Base-by-base conservation (phyloP, 2,888 invertebrate genomes). In the Erebia aethiops region DNA sequence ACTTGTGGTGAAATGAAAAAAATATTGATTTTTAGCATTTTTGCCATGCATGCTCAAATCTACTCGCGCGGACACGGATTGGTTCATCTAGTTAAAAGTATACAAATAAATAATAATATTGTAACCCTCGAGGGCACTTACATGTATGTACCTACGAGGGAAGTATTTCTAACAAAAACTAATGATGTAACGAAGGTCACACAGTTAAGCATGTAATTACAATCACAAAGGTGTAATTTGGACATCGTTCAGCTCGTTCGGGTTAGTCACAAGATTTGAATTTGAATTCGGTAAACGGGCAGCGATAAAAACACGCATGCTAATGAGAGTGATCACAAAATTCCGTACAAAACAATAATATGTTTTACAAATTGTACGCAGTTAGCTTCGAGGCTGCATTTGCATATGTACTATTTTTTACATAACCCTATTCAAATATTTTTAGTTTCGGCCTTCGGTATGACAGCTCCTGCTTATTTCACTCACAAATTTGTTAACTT, bases 101-200 rank as follows among this genome's bases (percentile, higher is more conserved):
- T 35, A 7, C 35, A 35, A 7, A 35, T 35, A 35, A 35, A 35
- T 21, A 18, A 18, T 18, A 0, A 3, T 57, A 13, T 60, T 16
- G 5, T 18, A 61, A 46, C 49, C 14, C 49, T 9, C 49, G 18
- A 11, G 9, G 13, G 21, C 21, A 18, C 46, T 46, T 49, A 84
- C 87, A 85, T 82, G 78, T 83, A 85, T 84, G 79, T 80, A 80
- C n/a, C n/a, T n/a, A 83, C 82, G 80, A 84, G 83, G 82, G 82
- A 76, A 72, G 71, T 77, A 78, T 77, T 79, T 79, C 71, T 78
- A 77, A 70, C 70, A 70, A 77, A 76, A 77, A 77, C 74, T 77
- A 79, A 83, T 82, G 81, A 79, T 76, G 75, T 75, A 69, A 69
- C 79, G 83, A 84, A 84, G 87, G 83, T 76, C 80, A 71, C 74